A percentile compares a stretch with the other conserved stretches of the same genome.
These are phyloP conservation scores for Drosophila parabipectinata DNA, from an alignment of 1,140 invertebrate species.

Conservation along the genomic window DNA sequence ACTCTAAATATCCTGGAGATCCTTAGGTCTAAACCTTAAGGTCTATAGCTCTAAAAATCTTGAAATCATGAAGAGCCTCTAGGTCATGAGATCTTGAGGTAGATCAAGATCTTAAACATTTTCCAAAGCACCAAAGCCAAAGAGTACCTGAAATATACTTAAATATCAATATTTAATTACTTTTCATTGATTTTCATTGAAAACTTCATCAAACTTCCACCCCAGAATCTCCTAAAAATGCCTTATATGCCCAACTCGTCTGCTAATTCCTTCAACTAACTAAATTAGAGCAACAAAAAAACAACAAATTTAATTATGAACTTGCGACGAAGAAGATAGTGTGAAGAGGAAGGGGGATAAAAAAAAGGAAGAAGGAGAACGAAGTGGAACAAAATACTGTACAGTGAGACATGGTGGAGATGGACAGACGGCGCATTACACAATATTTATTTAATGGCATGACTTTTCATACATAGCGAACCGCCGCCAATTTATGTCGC, in stretches of 20 bases:
- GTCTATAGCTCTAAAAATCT: too few species aligned
- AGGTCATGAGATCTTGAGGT: too few species aligned
- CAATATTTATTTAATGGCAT: constrained; percentile 72
- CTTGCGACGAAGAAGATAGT: constrained; percentile 3
- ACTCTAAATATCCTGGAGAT: too few species aligned
- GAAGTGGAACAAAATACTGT: neutral
- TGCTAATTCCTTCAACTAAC: constrained; percentile 55
- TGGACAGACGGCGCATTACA: constrained; percentile 56
- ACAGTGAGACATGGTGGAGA: constrained; percentile 10
- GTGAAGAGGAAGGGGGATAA: neutral
- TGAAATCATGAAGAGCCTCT: too few species aligned
- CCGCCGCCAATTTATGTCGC: constrained; percentile 64
- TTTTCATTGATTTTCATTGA: too few species aligned
- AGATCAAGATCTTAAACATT: too few species aligned
- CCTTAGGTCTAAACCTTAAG: too few species aligned
- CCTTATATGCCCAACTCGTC: neutral
- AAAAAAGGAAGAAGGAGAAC: neutral
- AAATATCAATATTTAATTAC: too few species aligned
- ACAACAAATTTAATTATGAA: constrained; percentile 63
- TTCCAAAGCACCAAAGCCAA: too few species aligned
- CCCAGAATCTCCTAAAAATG: too few species aligned
- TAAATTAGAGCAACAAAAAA: constrained; percentile 34
- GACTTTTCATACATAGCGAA: constrained; percentile 61
- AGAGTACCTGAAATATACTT: too few species aligned
- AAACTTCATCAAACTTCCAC: too few species aligned